Evolutionary conservation across 2,797 vertebrate genomes (phyloP), one percentile per base, ranked within the genome.

Genomic region (Neostethus bicornis): DNA sequence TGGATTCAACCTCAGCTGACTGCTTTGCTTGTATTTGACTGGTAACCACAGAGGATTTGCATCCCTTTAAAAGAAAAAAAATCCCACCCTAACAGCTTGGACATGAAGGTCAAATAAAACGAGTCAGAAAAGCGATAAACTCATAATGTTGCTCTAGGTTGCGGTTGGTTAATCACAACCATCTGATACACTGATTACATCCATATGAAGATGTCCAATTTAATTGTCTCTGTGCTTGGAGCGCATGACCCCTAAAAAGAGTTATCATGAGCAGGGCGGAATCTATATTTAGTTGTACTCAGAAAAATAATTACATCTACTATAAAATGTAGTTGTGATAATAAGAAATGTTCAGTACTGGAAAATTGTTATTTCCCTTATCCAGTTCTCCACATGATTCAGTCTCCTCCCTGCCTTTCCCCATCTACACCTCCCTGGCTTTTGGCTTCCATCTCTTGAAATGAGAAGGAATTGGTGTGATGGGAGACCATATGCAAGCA

Each of bases 21-120:
- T 81, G 65, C 54, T 89, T 85, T 89, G 72, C 79, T 77, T 87
- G 46, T 23, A 87, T 89, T 87, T 87, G 80, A 74, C 71, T 87
- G 55, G 64, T 43, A 68, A 64, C 69, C 47, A 56, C 32, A 48
- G 26, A 26, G 12, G 63, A 84, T 87, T 90, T 90, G 81, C 86
- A 85, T 89, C 45, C 28, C 7, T 35, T 49, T 16, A 47, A 72
- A 69, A 61, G 35, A 68, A 45, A 61, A 46, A 67, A 61, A 66
- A 64, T 62, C n/a, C 9, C 19, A 54, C 60, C 57, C 73, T 51
- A 62, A 64, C 74, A 64, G 34, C 53, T 23, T n/a, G 43, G 34
- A 32, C 46, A 38, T 48, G 74, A 65, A 80, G 58, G 75, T 80
- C 63, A 75, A 21, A 53, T 58, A 55, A 24, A 35, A 73, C 45